These are phyloP conservation scores for Eupithecia vulgata DNA, from an alignment of 2,888 invertebrate species.

Conservation along the genomic window DNA sequence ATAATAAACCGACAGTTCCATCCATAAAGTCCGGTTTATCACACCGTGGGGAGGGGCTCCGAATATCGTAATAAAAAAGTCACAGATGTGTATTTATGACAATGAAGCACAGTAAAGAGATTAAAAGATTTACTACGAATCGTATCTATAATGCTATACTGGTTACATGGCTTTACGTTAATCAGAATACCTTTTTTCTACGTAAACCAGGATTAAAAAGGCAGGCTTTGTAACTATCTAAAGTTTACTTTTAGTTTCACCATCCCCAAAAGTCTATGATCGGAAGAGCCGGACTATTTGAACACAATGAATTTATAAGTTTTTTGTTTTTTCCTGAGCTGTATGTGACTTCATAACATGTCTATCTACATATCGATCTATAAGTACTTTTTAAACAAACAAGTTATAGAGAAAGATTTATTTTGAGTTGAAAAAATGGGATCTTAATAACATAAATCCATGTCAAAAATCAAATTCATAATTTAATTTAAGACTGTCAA, in stretches of 20 bases:
- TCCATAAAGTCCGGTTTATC: conserved; percentile 83
- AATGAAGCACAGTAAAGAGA: conserved; percentile 82
- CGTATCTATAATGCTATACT: conserved; percentile 21
- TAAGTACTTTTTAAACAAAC: too few relatives aligned
- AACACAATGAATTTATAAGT: background rate
- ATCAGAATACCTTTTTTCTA: background rate
- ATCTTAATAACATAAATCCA: too few relatives aligned
- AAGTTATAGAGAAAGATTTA: too few relatives aligned
- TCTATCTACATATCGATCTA: too few relatives aligned
- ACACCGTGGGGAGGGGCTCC: conserved; percentile 80
- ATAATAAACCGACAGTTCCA: conserved; percentile 76
- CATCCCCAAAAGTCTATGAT: too few relatives aligned
- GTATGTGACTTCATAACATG: too few relatives aligned
- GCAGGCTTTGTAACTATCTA: background rate
- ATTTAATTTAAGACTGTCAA: too few relatives aligned
- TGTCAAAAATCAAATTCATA: too few relatives aligned
- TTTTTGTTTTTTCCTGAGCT: too few relatives aligned
- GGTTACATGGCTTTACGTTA: background rate
- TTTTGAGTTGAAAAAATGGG: too few relatives aligned
- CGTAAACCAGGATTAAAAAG: background rate
- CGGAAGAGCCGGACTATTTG: background rate
- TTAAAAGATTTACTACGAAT: conserved; percentile 81
- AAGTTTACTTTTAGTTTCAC: background rate
- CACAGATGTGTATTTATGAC: conserved; percentile 84
- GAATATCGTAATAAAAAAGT: conserved; percentile 84